Percentiles rank a stretch among this genome's conserved stretches.
These are phyloP conservation scores for Nematostella vectensis DNA, from an alignment of 92 coral and sea anemone species.

Conservation along the genomic window DNA sequence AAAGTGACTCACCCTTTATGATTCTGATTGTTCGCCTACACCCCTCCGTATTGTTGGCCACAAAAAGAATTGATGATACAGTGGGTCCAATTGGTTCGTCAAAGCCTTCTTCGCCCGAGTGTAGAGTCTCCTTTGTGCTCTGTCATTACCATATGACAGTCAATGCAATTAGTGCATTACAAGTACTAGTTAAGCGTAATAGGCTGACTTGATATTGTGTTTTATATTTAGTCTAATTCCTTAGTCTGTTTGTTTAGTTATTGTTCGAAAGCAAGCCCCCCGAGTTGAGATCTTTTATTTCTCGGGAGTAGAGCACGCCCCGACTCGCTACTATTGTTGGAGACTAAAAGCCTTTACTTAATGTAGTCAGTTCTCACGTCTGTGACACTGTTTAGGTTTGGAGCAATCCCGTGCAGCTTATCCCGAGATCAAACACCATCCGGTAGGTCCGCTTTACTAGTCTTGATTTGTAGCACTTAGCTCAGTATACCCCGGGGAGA, in stretches of 20 bases:
- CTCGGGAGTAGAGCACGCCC: constrained; percentile 75
- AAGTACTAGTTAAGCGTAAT: constrained; percentile 86
- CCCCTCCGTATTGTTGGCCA: constrained; percentile 59
- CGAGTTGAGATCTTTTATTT: constrained; percentile 72
- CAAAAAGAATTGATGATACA: constrained; percentile 77
- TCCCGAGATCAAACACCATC: no score
- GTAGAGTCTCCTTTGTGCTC: constrained; percentile 63
- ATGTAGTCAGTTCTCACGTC: no score
- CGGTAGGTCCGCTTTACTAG: no score
- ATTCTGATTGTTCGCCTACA: constrained; percentile 65
- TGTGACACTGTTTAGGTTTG: no score
- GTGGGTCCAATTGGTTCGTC: constrained; percentile 54
- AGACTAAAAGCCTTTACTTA: no score
- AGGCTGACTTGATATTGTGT: constrained; percentile 82
- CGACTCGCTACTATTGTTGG: no score
- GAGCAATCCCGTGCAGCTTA: no score
- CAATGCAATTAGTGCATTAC: constrained; percentile 82
- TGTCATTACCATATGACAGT: constrained; percentile 86
- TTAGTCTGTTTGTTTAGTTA: constrained; percentile 95
- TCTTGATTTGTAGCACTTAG: no score
- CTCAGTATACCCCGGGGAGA: no score
- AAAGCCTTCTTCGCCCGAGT: constrained; percentile 59
- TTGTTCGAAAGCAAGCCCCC: constrained; percentile 94
- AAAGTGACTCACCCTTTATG: constrained; percentile 50
- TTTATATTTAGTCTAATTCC: constrained; percentile 92